Evolutionary conservation across 2,797 vertebrate species (phyloP).

Genomic region (Manis javanica): DNA sequence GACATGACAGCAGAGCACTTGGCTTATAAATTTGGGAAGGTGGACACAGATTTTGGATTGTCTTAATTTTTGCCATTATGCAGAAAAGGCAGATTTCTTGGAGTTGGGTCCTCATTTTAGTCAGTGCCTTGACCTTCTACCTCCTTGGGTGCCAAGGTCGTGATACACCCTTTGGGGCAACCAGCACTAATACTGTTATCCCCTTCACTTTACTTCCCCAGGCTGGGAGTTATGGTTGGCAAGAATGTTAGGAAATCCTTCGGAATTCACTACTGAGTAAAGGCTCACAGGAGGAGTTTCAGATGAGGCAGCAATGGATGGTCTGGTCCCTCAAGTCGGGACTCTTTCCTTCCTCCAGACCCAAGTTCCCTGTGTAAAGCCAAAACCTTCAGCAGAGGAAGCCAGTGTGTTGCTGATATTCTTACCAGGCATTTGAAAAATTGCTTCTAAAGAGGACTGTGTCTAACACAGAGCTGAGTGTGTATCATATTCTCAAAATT

Average conservation of each 20-base stretch:
- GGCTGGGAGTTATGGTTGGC: neutral
- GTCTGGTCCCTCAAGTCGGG: neutral
- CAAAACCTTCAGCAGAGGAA: neutral
- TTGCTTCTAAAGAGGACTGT: neutral
- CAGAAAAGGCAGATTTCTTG: neutral
- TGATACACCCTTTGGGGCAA: neutral
- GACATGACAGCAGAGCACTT: neutral
- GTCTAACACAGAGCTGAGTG: neutral
- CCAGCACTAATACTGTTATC: accelerated
- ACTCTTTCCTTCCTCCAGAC: neutral
- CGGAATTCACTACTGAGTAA: neutral
- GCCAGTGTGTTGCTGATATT: neutral
- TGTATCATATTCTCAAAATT: neutral
- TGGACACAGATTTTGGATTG: neutral
- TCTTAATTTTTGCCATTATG: neutral
- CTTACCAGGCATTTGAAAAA: neutral
- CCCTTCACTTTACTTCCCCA: neutral
- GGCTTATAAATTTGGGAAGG: neutral
- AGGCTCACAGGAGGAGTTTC: neutral
- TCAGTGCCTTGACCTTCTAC: neutral
- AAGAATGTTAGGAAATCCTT: neutral
- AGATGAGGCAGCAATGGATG: neutral
- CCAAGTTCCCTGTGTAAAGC: neutral
- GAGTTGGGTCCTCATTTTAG: neutral
- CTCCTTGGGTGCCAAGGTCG: neutral